Conservation (phyloP, 2,113 vertebrate species). For the Eleginops maclovinus region DNA sequence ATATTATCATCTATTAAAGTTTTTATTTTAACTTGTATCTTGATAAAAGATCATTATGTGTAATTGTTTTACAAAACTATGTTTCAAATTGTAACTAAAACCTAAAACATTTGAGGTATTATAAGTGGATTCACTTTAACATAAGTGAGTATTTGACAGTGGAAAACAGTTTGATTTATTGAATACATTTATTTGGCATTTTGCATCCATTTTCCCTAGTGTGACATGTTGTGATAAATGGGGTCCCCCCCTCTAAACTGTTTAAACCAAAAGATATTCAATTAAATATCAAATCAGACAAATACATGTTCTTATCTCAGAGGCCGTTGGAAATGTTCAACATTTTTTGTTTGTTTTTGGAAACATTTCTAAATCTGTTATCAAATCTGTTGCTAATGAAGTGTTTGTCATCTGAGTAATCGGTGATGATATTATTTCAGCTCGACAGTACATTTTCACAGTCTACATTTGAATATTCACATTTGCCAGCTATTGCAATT, state of each 20-base stretch:
- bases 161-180: neutral
- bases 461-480: neutral
- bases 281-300: neutral
- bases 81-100: neutral
- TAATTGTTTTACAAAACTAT: neutral
- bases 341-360: neutral
- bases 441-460: neutral
- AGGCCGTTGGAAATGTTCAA: neutral
- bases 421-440: neutral
- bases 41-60: neutral
- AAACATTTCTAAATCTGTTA: neutral
- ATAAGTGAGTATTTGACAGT: neutral
- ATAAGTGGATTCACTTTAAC: neutral
- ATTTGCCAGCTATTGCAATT: conserved; percentile 28
- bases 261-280: neutral
- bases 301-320: neutral
- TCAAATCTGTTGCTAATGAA: neutral
- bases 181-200: neutral
- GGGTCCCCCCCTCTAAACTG: neutral
- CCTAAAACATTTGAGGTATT: neutral
- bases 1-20: neutral
- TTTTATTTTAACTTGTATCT: neutral
- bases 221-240: neutral
- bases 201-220: neutral
- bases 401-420: neutral